These are phyloP conservation scores for Gonioctena quinquepunctata DNA, from an alignment of 1,140 invertebrate genomes.

Conservation along the genomic window DNA sequence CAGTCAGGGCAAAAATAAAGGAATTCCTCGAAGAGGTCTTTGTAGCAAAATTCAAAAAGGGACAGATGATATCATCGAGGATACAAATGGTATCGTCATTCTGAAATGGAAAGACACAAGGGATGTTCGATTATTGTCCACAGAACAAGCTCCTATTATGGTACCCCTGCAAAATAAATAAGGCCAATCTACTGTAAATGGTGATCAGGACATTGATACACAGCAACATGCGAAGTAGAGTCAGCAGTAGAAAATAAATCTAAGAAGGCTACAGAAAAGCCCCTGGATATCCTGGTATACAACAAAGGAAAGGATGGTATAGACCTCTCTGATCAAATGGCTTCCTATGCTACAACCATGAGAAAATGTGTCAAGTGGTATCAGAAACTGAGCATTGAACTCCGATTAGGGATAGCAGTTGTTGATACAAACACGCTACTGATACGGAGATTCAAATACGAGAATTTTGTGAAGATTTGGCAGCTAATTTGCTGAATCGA, in stretches of 20 bases:
- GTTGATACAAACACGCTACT: conserved; percentile 15
- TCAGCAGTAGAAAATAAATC: background rate
- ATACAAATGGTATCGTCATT: conserved; percentile 52
- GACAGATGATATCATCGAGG: conserved; percentile 48
- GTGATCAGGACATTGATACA: too few species aligned
- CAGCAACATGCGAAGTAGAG: too few species aligned
- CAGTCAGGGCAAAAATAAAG: conserved; percentile 26
- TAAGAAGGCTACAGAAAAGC: conserved; percentile 14
- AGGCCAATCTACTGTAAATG: too few species aligned
- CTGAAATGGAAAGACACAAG: conserved; percentile 56
- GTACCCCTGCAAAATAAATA: too few species aligned
- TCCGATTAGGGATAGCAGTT: conserved; percentile 29
- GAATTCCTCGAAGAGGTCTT: conserved; percentile 38
- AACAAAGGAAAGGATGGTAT: conserved; percentile 53
- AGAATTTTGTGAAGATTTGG: background rate
- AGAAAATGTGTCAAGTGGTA: conserved; percentile 54
- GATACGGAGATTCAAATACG: background rate
- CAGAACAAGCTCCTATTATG: conserved; percentile 43
- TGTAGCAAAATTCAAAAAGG: conserved; percentile 49
- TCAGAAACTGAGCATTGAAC: conserved; percentile 48
- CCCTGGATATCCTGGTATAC: conserved; percentile 53
- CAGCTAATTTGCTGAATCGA: background rate
- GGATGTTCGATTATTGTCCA: conserved; percentile 54
- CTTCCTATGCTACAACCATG: conserved; percentile 45
- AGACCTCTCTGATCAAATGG: conserved; percentile 53